Evolutionary conservation across 2,888 invertebrate species (phyloP).

Genomic region (Phyto melanocephala): DNA sequence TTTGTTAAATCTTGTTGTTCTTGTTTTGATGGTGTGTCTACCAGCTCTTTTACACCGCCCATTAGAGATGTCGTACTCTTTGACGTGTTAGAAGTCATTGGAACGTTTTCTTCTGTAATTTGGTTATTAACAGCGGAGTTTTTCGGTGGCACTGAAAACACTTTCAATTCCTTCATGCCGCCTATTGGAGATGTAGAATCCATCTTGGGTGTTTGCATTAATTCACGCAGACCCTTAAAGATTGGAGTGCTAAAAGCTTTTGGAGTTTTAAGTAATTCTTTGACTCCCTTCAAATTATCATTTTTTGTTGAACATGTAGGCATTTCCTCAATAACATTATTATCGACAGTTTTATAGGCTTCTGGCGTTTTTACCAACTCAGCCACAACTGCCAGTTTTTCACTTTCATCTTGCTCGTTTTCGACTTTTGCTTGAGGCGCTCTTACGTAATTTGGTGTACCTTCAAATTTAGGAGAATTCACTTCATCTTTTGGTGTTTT

Average conservation of each 20-base stretch:
- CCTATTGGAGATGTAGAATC: conserved; percentile 18
- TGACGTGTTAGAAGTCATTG: no score
- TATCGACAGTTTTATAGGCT: background rate
- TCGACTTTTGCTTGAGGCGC: conserved; percentile 65
- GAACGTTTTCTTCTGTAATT: no score
- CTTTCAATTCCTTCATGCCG: no score
- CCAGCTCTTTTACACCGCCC: conserved; percentile 24
- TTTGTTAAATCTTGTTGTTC: background rate
- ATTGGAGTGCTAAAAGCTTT: conserved; percentile 68
- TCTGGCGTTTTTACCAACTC: conserved; percentile 71
- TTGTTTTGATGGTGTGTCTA: background rate
- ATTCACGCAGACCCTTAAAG: conserved; percentile 68
- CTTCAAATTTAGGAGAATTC: conserved; percentile 57
- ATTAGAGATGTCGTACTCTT: no score
- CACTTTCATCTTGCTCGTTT: conserved; percentile 33
- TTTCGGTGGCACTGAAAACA: no score
- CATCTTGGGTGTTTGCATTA: conserved; percentile 65
- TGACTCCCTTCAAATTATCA: conserved; percentile 65
- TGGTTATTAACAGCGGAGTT: no score
- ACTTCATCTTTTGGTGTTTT: conserved; percentile 60
- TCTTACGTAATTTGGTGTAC: conserved; percentile 60
- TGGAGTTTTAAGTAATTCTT: conserved; percentile 71
- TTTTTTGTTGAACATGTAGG: conserved; percentile 24
- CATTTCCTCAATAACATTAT: background rate
- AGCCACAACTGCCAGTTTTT: conserved; percentile 66